Conservation (phyloP, 2,888 invertebrate species). For the Molorchus minor region DNA sequence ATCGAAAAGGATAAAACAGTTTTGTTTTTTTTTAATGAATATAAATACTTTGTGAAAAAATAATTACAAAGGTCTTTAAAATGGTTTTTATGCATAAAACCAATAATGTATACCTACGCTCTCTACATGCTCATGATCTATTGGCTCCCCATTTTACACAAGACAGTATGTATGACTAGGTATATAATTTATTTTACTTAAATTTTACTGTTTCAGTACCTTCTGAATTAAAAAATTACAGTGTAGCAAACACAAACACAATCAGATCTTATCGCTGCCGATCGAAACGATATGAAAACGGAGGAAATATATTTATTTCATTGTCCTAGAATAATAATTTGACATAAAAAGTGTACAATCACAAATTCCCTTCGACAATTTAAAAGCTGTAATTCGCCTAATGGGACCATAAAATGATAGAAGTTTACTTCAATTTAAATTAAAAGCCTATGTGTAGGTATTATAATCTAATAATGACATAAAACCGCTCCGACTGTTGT, state of each 20-base stretch:
- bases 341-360: not conserved
- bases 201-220: no score
- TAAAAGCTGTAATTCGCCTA: slow-evolving; percentile 11
- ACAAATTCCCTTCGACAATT: slow-evolving; percentile 2
- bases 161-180: no score
- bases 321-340: not conserved
- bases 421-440: slow-evolving; percentile 16
- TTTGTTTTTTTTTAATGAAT: no score
- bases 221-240: no score
- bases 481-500: slow-evolving; percentile 33
- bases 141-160: no score
- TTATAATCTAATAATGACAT: slow-evolving; percentile 32
- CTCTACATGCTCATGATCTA: no score
- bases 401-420: slow-evolving; percentile 12
- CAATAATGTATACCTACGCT: no score
- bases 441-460: slow-evolving; percentile 9
- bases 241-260: not conserved
- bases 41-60: no score
- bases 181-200: no score
- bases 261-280: not conserved
- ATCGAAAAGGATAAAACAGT: no score
- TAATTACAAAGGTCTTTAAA: no score
- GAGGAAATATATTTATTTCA: not conserved
- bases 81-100: no score
- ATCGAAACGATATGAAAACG: not conserved